Percentiles rank a stretch among this genome's conserved stretches.
phyloP scores from a whole-genome alignment of 2,888 invertebrate genomes.

The Chrysotoxum bicinctum region DNA sequence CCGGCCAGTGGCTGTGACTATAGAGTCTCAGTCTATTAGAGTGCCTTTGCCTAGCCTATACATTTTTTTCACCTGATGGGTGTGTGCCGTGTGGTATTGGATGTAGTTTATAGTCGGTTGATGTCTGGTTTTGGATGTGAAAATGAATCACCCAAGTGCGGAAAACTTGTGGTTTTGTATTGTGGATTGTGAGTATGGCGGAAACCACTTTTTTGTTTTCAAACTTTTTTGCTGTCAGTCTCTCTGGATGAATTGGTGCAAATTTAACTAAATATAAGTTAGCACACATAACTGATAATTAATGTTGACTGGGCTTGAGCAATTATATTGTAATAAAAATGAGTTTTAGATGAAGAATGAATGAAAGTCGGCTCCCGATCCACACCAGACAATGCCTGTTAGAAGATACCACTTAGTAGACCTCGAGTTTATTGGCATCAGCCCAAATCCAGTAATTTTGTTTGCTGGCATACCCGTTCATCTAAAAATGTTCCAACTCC shows the following conservation, averaged over 20 bases:
- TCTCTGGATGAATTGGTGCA: neutral
- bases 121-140: constrained; percentile 21
- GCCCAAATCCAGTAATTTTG: too few relatives aligned
- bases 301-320: neutral
- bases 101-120: constrained; percentile 16
- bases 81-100: neutral
- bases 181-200: constrained; percentile 8
- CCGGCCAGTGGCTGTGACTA: neutral
- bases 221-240: neutral
- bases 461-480: too few relatives aligned
- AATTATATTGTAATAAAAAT: neutral
- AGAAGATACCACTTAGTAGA: too few relatives aligned
- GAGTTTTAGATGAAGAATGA: too few relatives aligned
- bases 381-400: too few relatives aligned
- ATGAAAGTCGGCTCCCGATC: too few relatives aligned
- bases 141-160: constrained; percentile 49
- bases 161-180: constrained; percentile 42
- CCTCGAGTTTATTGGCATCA: too few relatives aligned
- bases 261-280: neutral
- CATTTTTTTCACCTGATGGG: neutral
- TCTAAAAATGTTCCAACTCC: too few relatives aligned
- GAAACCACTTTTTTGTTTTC: neutral
- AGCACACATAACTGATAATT: neutral
- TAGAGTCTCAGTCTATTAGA: too few relatives aligned
- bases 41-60: neutral